Evolutionary conservation across 2,888 invertebrate species (phyloP).

Genomic region (Drosophila melanosoma): DNA sequence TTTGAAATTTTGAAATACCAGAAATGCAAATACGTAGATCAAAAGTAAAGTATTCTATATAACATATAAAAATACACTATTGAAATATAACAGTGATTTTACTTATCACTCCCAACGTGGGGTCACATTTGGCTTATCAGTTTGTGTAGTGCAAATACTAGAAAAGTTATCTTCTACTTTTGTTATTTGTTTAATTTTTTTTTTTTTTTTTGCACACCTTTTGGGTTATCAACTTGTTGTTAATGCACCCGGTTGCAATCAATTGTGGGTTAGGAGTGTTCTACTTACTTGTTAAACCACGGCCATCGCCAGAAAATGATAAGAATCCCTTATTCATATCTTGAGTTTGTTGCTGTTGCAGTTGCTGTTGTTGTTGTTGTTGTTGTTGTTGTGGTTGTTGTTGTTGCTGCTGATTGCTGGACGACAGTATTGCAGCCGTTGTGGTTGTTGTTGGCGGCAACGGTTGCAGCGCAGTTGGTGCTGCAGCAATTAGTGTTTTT

Average conservation of each 20-base stretch:
- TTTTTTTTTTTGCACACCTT: constrained; percentile 6
- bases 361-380: constrained; percentile 50
- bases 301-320: constrained; percentile 93
- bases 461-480: constrained; percentile 23
- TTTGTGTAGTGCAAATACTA: constrained; percentile 3
- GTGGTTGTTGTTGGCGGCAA: constrained; percentile 48
- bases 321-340: constrained; percentile 98
- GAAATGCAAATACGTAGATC: not conserved
- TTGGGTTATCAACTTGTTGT: constrained; percentile 37
- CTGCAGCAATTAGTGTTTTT: constrained; percentile 6
- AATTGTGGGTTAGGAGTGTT: constrained; percentile 3
- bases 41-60: not conserved
- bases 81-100: not conserved
- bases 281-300: constrained; percentile 93
- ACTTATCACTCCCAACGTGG: not conserved
- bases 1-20: not conserved
- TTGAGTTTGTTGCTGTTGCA: constrained; percentile 87
- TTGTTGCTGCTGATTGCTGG: constrained; percentile 47
- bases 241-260: constrained; percentile 14
- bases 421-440: constrained; percentile 46
- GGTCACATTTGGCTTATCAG: constrained; percentile 5
- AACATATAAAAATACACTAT: not conserved
- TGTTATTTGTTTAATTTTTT: not conserved
- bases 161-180: constrained; percentile 12
- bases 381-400: constrained; percentile 25